Evolutionary conservation across 2,113 vertebrate genomes (phyloP), one percentile per base, ranked within the genome.

Genomic region (Heptranchias perlo): DNA sequence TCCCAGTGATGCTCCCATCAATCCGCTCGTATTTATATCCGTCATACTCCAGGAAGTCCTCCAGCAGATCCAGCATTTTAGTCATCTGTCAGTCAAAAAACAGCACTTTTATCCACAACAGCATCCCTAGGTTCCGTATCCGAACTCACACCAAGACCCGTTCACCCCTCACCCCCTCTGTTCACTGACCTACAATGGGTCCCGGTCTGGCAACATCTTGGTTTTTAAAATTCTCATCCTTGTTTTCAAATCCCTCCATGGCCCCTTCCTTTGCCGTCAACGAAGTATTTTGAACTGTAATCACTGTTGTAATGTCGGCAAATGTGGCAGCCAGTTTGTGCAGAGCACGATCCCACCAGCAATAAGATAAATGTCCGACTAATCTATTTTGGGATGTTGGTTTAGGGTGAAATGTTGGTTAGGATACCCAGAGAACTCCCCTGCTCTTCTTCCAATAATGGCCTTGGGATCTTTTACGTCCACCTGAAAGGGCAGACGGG

Each of bases 11-110:
- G 96, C 99, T 98, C 0, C 99, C 99, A 0, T 99, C 99, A 0
- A 99, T 99, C 23, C 99, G 98, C 96, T 99, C 99, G 0, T 99
- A 99, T 97, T 99, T 99, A 97, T 99, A 99, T 91, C 99, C 99
- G 96, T 99, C 99, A 0, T 98, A 99, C 96, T 99, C 99, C 96
- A 99, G 97, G 96, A 99, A 99, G 96, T 99, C 99, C 97, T 99
- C 99, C 96, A 99, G 97, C 96, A 99, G 97, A 97, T 99, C 99
- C 97, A 99, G 96, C 99, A 99, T 99, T 98, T 99, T 99, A 0
- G 99, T 99, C 99, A 99, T 99, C 99, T 99, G 96, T 96, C 64
- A 31, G n/a, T 93, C 58, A 93, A 14, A 93, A n/a, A 62, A 64
- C 35, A 61, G n/a, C 4, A 93, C 6, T 7, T 39, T 93, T 23